Evolutionary conservation across 2,113 vertebrate species (phyloP), one percentile per base, ranked within the genome.

Genomic region (Tragelaphus imberbis): DNA sequence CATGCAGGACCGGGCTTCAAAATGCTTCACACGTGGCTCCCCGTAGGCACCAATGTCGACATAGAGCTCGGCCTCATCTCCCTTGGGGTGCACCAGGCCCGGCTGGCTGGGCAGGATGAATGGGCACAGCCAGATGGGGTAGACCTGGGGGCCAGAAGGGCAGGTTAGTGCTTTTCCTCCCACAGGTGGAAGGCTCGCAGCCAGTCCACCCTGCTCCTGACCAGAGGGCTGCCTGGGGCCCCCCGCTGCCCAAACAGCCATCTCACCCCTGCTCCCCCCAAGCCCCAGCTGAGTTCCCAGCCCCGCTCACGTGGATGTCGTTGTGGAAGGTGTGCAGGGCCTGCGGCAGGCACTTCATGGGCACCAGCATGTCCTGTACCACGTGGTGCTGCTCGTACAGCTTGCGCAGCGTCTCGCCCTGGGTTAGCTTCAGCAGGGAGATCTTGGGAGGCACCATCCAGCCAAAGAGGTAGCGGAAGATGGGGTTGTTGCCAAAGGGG

Each of bases 361-460:
- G 99, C 19, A 99, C 99, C 98, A 99, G 96, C 99, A 99, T 99
- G 99, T 99, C 99, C 98, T 99, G 99, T 2, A 99, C 99, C 87
- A 99, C 99, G 0, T 99, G 99, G 98, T 99, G 99, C 86, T 99
- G 99, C 90, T 99, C 99, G 0, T 99, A 99, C 23, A 99, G 99
- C 68, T 99, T 99, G 59, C 99, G 98, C 87, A 99, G 99, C 13
- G 99, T 99, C 98, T 99, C 99, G 30, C 99, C 99, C 98, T 99
- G 99, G 2, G 99, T 99, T 94, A 99, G 99, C 98, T 99, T 99
- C 89, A 99, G 93, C 97, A 99, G 98, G 0, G 99, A 99, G 98
- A 99, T 99, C 98, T 99, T 99, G 4, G 99, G 99, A 93, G 99
- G 99, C 55, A 99, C 99, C 99, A 99, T 99, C 99, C 99, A 99